Base-by-base conservation (phyloP, 2,797 vertebrate genomes). In the Danio albolineatus region DNA sequence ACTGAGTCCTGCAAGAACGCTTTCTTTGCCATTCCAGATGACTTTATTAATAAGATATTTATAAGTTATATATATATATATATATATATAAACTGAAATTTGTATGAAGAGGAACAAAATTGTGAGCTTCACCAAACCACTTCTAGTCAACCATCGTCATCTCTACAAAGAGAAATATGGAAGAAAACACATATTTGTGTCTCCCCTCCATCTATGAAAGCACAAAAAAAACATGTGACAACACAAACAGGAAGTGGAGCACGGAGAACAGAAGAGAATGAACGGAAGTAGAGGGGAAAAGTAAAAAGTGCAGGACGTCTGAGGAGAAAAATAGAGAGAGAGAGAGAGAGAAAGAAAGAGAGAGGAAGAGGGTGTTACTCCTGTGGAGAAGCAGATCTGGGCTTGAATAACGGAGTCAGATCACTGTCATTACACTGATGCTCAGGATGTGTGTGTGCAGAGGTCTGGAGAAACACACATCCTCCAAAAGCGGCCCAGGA, bases 391-490 rank as follows among this genome's bases (percentile, higher is more conserved):
- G 67, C 43, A 21, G 38, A 62, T 17, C 73, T 59, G 53, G 69
- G 57, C 56, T 70, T 64, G 62, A 78, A 74, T 53, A 57, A 79
- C 38, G 51, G 36, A 62, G 38, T 39, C 41, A 14, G 14, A 69
- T 79, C 66, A 61, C 51, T n/a, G 57, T 77, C 76, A 73, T 86
- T 79, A 79, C 17, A 66, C 38, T 53, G 51, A 66, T 67, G n/a
- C 38, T 69, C 78, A 54, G 71, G 59, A 43, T 28, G 28, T 61
- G 73, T 48, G 53, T 41, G 73, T 9, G 36, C 28, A 65, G 69
- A 61, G 36, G 14, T 59, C 67, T 72, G 80, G 28, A 69, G 64
- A 70, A 38, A 46, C 41, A 79, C 6, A 48, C 41, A 5, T 19
- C 13, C 46, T 60, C n/a, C 17, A 38, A 46, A 54, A 73, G 19